Evolutionary conservation across 2,113 vertebrate species (phyloP).

Genomic region (Triplophysa tibetana): DNA sequence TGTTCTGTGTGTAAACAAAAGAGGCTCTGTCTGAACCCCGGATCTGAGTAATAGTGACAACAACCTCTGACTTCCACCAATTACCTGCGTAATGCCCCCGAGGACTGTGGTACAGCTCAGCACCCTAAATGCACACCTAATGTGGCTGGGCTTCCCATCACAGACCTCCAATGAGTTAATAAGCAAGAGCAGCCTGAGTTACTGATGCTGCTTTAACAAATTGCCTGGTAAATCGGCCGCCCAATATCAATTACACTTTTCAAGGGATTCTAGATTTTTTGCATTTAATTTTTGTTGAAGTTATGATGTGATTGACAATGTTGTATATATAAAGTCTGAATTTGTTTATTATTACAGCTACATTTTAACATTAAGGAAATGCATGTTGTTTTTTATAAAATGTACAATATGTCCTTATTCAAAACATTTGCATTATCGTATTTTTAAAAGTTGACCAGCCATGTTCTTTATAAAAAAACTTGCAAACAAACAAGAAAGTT

Average conservation of each 20-base stretch:
- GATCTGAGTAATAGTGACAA: slow-evolving; percentile 62
- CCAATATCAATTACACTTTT: slow-evolving; percentile 29
- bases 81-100: slow-evolving; percentile 54
- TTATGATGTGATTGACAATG: too few relatives aligned
- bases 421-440: neutral
- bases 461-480: neutral
- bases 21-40: slow-evolving; percentile 57
- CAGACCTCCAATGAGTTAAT: slow-evolving; percentile 33
- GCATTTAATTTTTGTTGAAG: too few relatives aligned
- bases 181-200: slow-evolving; percentile 34
- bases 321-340: neutral
- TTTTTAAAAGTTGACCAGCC: neutral
- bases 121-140: slow-evolving; percentile 52
- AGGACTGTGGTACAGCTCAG: slow-evolving; percentile 40
- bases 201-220: slow-evolving; percentile 59
- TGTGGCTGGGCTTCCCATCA: slow-evolving; percentile 39
- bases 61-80: slow-evolving; percentile 62
- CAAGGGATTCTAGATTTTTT: neutral
- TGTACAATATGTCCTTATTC: neutral
- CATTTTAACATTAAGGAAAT: neutral
- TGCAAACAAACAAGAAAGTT: neutral
- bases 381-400: neutral
- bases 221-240: slow-evolving; percentile 57
- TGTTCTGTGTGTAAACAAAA: slow-evolving; percentile 58
- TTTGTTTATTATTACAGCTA: neutral